Percentiles rank a stretch among this genome's conserved stretches.
Evolutionary conservation across 1,140 invertebrate genomes (phyloP).

Genomic region (Meloidogyne chitwoodi): DNA sequence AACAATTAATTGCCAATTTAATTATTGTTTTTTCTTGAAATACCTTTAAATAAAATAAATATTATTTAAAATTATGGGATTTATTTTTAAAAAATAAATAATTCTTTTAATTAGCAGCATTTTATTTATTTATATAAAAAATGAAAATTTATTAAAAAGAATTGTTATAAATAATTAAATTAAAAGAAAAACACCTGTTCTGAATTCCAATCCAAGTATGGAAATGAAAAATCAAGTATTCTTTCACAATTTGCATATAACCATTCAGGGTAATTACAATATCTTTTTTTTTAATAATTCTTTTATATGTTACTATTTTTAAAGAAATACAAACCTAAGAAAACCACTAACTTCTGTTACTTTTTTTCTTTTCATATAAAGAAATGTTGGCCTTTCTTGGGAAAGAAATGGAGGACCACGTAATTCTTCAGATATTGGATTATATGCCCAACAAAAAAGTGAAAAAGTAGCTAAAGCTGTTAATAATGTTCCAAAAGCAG

Average conservation of each 20-base stretch:
- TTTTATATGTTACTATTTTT: not conserved
- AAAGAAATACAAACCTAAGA: not conserved
- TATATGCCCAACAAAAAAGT: not conserved
- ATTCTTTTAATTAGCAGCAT: no score
- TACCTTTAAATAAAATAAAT: slow-evolving; percentile 15
- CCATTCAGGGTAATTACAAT: slow-evolving; percentile 18
- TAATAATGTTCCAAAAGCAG: not conserved
- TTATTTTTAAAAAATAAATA: no score
- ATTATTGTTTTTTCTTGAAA: slow-evolving; percentile 25
- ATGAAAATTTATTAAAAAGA: not conserved
- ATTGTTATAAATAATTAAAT: not conserved
- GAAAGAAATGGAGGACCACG: not conserved
- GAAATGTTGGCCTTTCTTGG: not conserved
- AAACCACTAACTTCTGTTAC: not conserved
- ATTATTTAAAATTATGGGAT: no score
- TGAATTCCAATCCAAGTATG: slow-evolving; percentile 31
- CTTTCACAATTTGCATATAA: slow-evolving; percentile 32
- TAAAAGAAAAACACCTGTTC: slow-evolving; percentile 18
- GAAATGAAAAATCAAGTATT: slow-evolving; percentile 35
- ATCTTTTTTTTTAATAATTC: slow-evolving; percentile 16
- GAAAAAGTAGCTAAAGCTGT: slow-evolving; percentile 9
- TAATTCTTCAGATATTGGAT: not conserved
- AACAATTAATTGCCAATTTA: slow-evolving; percentile 13
- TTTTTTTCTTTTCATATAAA: not conserved
- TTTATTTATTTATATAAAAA: no score